phyloP scores from a whole-genome alignment of 2,113 vertebrate species.

The Theropithecus gelada region DNA sequence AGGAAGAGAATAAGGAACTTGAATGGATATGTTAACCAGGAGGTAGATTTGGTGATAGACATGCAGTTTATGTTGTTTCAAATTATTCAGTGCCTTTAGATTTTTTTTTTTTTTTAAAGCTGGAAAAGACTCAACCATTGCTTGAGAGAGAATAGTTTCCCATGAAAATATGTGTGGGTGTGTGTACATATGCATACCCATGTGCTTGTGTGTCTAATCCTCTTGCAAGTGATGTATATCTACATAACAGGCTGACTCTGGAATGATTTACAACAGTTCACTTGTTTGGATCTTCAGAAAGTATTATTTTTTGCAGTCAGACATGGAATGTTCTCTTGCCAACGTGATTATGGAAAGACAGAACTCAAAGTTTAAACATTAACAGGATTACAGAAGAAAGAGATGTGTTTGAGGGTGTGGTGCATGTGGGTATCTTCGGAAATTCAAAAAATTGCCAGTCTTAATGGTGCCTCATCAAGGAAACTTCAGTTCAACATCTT shows the following conservation, averaged over 20 bases:
- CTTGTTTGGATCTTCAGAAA: not conserved
- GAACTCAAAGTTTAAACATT: not conserved
- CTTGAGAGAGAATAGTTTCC: slow-evolving; percentile 47
- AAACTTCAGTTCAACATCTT: not conserved
- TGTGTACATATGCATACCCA: not conserved
- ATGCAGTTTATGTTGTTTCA: not conserved
- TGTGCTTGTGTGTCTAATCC: slow-evolving; percentile 1
- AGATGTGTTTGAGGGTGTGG: not conserved
- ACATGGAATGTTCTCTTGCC: not conserved
- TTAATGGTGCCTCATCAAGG: not conserved
- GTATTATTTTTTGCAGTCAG: not conserved
- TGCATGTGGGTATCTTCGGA: not conserved
- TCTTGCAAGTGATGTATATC: not conserved
- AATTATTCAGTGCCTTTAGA: not conserved
- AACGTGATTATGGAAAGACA: not conserved
- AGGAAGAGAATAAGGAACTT: not conserved
- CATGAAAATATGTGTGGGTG: not conserved
- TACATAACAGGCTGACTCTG: not conserved
- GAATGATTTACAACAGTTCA: slow-evolving; percentile 7
- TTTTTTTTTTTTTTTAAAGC: not conserved
- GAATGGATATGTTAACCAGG: not conserved
- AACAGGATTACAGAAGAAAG: not conserved
- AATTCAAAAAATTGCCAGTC: not conserved
- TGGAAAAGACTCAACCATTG: not conserved
- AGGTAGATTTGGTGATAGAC: not conserved